Conservation (phyloP, 2,113 vertebrate species). For the Prietella phreatophila region DNA sequence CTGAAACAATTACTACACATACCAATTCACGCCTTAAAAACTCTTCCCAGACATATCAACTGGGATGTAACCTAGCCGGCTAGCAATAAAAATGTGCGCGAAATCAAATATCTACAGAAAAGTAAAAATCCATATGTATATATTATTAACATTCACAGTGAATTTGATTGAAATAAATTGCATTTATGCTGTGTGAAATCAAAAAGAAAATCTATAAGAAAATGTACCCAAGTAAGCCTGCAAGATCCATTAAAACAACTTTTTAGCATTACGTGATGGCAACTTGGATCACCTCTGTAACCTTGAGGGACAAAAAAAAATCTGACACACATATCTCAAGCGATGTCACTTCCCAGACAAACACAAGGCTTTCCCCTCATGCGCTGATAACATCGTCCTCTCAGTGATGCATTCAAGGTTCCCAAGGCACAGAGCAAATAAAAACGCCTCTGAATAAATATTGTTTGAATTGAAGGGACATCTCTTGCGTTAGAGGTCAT, state of each 20-base stretch:
- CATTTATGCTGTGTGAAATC: not conserved
- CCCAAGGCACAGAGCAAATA: slow-evolving; percentile 34
- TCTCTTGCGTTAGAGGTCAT: slow-evolving; percentile 23
- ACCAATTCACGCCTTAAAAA: slow-evolving; percentile 4
- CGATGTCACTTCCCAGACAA: slow-evolving; percentile 44
- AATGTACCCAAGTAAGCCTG: not conserved
- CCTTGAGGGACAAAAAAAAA: slow-evolving; percentile 41
- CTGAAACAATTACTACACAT: not conserved
- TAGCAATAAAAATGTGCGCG: not conserved
- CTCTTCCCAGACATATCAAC: not conserved
- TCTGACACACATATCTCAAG: slow-evolving; percentile 14
- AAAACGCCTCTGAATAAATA: slow-evolving; percentile 41
- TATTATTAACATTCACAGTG: not conserved
- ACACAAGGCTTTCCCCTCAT: slow-evolving; percentile 21
- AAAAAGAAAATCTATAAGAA: too few species aligned
- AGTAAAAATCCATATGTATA: not conserved
- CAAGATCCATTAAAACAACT: not conserved
- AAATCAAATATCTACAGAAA: not conserved
- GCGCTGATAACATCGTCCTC: slow-evolving; percentile 40
- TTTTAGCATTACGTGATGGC: not conserved
- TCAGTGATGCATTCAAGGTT: slow-evolving; percentile 40
- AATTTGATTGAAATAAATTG: not conserved
- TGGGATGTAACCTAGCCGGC: not conserved
- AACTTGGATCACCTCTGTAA: slow-evolving; percentile 32
- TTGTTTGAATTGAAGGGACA: slow-evolving; percentile 14